Evolutionary conservation across 2,888 invertebrate genomes (phyloP).

Genomic region (Thereva unica): DNA sequence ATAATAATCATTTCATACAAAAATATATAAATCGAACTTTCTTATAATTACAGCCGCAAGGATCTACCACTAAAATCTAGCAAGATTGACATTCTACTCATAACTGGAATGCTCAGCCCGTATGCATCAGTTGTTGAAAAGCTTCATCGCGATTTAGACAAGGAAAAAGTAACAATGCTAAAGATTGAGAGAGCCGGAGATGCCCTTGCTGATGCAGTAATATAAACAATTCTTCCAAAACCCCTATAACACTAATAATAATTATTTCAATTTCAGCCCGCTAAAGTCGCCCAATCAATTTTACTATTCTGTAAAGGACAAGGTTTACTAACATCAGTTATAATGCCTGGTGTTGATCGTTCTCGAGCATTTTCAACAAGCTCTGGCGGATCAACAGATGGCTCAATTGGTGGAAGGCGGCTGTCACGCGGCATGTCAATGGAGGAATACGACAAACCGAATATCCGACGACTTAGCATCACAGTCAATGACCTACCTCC

Average conservation of each 20-base stretch:
- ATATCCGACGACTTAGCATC: conserved; percentile 74
- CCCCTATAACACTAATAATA: not conserved
- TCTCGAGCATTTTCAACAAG: conserved; percentile 64
- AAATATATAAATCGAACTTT: not conserved
- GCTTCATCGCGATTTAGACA: conserved; percentile 76
- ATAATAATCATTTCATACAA: not conserved
- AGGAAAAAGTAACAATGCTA: conserved; percentile 79
- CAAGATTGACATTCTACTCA: conserved; percentile 77
- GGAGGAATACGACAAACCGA: conserved; percentile 82
- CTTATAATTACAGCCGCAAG: conserved; percentile 64
- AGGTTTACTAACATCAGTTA: conserved; percentile 78
- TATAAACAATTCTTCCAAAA: conserved; percentile 46
- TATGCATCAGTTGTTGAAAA: conserved; percentile 81
- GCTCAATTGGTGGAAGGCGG: conserved; percentile 53
- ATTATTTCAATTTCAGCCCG: conserved; percentile 66
- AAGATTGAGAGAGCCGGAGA: conserved; percentile 87
- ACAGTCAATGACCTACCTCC: conserved; percentile 61
- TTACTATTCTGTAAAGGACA: conserved; percentile 88
- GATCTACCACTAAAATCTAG: conserved; percentile 72
- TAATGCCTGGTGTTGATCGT: conserved; percentile 79
- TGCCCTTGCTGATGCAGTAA: conserved; percentile 81
- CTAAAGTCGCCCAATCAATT: conserved; percentile 83
- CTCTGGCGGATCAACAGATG: conserved; percentile 62
- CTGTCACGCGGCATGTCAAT: conserved; percentile 71
- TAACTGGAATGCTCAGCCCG: conserved; percentile 78